Base-by-base conservation (phyloP, 2,113 vertebrate genomes). In the Phodopus roborovskii region DNA sequence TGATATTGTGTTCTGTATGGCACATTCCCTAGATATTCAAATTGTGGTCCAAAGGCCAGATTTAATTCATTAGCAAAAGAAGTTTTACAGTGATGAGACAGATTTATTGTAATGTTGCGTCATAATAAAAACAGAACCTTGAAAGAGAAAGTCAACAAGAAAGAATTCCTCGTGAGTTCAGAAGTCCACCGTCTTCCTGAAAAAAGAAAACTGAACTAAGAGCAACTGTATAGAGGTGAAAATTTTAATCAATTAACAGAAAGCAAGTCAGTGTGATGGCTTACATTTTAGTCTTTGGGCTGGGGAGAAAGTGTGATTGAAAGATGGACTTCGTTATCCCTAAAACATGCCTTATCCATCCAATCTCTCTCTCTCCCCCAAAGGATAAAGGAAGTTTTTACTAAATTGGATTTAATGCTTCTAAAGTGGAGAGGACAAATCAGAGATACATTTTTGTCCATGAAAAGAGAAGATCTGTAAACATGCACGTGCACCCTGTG, bases 241-340 rank as follows among this genome's bases (percentile, higher is more conserved):
- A 97, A 92, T 68, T 79, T 86, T 53, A 75, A 95, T 68, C 84
- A 95, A 94, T 88, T 7, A 85, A 20, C 45, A 93, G n/a, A 89
- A 93, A 94, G 75, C 53, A 92, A 77, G 91, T n/a, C 45, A 78
- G 24, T 77, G 36, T 11, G 58, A 84, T 0, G 1, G 87, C 20
- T 94, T 94, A 97, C 82, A 93, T 97, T 96, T 97, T 96, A 87
- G 20, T 92, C 24, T 92, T 94, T 60, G 90, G 88, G 87, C 15
- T 42, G n/a, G 36, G 0, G 26, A 78, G 48, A 3, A 70, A 75
- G 28, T 22, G 94, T 9, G 48, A 17, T 64, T 1, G 15, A 84
- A 13, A 60, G 48, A 81, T 8, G 48, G 39, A 5, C 7, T 94
- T 97, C 73, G 83, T 73, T 28, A 4, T 60, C 60, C 68, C 73